These are phyloP conservation scores for Sciurus vulgaris DNA, from an alignment of 2,797 vertebrate genomes.

Conservation along the genomic window DNA sequence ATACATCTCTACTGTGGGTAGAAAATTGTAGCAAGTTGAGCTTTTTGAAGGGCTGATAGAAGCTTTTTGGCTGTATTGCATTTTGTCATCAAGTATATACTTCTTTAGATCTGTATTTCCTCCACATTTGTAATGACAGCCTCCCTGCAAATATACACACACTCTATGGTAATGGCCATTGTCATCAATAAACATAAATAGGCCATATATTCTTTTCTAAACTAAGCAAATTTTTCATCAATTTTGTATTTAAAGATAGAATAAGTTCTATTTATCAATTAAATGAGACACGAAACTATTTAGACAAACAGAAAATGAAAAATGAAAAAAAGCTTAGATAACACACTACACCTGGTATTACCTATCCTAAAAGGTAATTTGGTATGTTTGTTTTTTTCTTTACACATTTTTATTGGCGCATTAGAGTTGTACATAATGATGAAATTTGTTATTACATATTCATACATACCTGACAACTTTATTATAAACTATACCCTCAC, in stretches of 20 bases:
- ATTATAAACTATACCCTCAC: not conserved
- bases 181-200: not conserved
- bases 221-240: slow-evolving; percentile 65
- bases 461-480: not conserved
- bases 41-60: slow-evolving; percentile 78
- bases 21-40: slow-evolving; percentile 77
- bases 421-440: too few relatives aligned
- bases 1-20: slow-evolving; percentile 78
- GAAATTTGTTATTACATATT: too few relatives aligned
- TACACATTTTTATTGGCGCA: too few relatives aligned
- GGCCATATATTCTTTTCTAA: slow-evolving; percentile 43
- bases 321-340: not conserved
- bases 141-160: not conserved
- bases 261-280: not conserved
- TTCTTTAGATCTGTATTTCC: slow-evolving; percentile 72
- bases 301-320: slow-evolving; percentile 10
- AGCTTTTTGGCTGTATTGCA: slow-evolving; percentile 76
- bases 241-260: not conserved
- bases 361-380: not conserved
- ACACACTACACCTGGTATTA: not conserved
- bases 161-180: not conserved
- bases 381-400: too few relatives aligned
- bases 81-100: slow-evolving; percentile 75
- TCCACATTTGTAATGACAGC: slow-evolving; percentile 31
- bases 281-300: not conserved